Evolutionary conservation across 2,888 invertebrate species (phyloP).

Genomic region (Xanthia togata): DNA sequence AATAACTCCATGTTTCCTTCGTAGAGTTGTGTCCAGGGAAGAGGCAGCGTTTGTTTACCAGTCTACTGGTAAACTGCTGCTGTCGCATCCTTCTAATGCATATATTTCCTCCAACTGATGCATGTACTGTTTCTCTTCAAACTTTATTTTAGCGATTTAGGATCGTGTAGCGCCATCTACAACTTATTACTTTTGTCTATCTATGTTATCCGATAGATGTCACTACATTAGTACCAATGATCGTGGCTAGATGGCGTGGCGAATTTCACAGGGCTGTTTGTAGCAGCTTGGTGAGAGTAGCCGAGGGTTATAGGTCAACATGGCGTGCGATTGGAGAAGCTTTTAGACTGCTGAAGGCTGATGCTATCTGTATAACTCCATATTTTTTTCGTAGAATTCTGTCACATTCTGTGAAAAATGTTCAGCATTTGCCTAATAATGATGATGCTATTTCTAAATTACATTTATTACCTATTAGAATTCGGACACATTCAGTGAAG

Average conservation of each 20-base stretch:
- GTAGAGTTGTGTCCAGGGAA: slow-evolving; percentile 78
- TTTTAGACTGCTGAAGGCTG: too few species aligned
- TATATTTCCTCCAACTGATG: neutral
- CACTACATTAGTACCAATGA: neutral
- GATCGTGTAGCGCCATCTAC: neutral
- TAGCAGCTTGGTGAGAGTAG: neutral
- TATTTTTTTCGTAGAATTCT: too few species aligned
- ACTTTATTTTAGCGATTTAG: neutral
- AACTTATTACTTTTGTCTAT: neutral
- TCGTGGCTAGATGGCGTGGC: neutral
- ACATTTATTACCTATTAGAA: slow-evolving; percentile 64
- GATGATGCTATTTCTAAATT: neutral
- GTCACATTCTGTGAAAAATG: too few species aligned
- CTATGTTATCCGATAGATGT: neutral
- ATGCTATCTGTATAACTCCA: too few species aligned
- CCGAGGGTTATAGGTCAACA: too few species aligned
- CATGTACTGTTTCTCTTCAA: neutral
- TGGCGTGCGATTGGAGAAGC: too few species aligned
- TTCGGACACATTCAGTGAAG: slow-evolving; percentile 80
- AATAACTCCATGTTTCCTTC: too few species aligned
- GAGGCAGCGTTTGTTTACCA: too few species aligned
- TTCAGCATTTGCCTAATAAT: neutral
- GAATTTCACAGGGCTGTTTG: too few species aligned
- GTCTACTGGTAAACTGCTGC: too few species aligned
- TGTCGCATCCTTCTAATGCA: too few species aligned